Percentiles rank a stretch among this genome's conserved stretches.
Evolutionary conservation across 2,113 vertebrate genomes (phyloP).

Genomic region (Hiodon alosoides): DNA sequence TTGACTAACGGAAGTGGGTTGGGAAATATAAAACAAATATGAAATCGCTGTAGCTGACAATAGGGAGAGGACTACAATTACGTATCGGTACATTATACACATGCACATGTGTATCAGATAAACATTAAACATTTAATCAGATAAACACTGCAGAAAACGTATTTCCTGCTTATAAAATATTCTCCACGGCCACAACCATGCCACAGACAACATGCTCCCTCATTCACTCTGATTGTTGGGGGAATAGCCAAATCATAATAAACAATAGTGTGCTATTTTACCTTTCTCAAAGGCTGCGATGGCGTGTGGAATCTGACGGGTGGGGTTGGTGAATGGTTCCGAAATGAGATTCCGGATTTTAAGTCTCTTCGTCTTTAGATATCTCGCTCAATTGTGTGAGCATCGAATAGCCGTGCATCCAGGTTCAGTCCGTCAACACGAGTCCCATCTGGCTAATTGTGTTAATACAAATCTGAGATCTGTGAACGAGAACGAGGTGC

Average conservation of each 20-base stretch:
- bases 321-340: background rate
- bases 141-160: too few species aligned
- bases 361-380: conserved; percentile 9
- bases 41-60: too few species aligned
- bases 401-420: conserved; percentile 13
- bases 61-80: too few species aligned
- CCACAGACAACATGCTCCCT: background rate
- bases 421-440: conserved; percentile 23
- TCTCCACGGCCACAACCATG: background rate
- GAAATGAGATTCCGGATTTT: conserved; percentile 11
- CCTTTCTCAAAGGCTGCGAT: conserved; percentile 6
- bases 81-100: too few species aligned
- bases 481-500: conserved; percentile 34
- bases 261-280: conserved; percentile 5
- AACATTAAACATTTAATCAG: too few species aligned
- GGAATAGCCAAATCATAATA: background rate
- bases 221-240: background rate
- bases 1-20: too few species aligned
- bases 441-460: conserved; percentile 54
- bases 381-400: conserved; percentile 16
- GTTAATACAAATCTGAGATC: conserved; percentile 40
- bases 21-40: too few species aligned
- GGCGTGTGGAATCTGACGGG: background rate
- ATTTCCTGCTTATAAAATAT: background rate
- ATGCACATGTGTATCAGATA: too few species aligned